These are phyloP conservation scores for Enteromius argenteus DNA, from an alignment of 2,797 vertebrate genomes.

Conservation along the genomic window DNA sequence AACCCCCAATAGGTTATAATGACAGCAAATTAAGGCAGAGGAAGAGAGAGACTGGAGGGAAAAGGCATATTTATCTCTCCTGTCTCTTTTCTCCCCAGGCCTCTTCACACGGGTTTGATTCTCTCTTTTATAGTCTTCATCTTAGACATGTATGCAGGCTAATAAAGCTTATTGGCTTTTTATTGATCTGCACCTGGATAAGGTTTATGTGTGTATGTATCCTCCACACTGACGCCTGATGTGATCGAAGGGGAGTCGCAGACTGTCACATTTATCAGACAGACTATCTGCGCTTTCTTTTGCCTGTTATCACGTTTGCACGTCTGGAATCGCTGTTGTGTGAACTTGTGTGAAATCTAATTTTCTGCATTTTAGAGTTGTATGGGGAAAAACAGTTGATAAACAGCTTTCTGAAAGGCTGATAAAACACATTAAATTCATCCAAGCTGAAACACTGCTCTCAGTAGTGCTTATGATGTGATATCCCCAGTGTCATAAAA, in stretches of 20 bases:
- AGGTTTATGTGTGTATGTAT: constrained; percentile 57
- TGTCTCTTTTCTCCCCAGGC: constrained; percentile 55
- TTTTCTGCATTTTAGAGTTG: constrained; percentile 65
- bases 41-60: constrained; percentile 54
- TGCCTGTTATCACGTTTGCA: constrained; percentile 31
- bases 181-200: constrained; percentile 63
- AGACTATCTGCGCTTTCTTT: constrained; percentile 47
- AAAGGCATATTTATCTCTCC: constrained; percentile 62
- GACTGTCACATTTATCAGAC: constrained; percentile 61
- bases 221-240: constrained; percentile 55
- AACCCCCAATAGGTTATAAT: constrained; percentile 71
- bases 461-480: constrained; percentile 29
- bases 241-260: constrained; percentile 50
- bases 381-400: constrained; percentile 50
- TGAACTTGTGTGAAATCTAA: constrained; percentile 60
- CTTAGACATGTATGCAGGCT: constrained; percentile 62
- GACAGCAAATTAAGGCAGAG: constrained; percentile 74
- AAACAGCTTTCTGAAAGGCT: constrained; percentile 53
- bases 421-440: constrained; percentile 52
- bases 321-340: constrained; percentile 47
- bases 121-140: constrained; percentile 45
- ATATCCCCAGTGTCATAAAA: constrained; percentile 40
- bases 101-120: constrained; percentile 18
- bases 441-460: constrained; percentile 45
- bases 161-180: constrained; percentile 60